phyloP scores from a whole-genome alignment of 2,113 vertebrate genomes.

The Micronycteris hirsuta region DNA sequence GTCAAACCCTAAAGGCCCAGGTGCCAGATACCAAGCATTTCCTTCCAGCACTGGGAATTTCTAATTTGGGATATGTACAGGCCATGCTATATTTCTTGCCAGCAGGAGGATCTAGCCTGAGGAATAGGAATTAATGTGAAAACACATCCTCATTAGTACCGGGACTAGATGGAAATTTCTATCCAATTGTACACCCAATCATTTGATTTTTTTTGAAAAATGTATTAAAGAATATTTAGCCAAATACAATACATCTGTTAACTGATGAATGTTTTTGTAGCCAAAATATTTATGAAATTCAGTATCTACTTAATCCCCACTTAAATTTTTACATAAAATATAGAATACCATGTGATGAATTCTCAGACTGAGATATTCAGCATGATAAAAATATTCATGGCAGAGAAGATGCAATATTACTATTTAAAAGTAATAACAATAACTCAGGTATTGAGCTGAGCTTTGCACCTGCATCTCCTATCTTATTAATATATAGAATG shows the following conservation, averaged over 20 bases:
- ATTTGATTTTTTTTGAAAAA: slow-evolving; percentile 16
- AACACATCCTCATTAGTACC: neutral
- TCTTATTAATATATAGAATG: neutral
- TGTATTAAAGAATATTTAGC: slow-evolving; percentile 17
- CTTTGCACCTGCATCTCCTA: neutral
- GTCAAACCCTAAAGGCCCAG: neutral
- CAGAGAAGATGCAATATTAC: neutral
- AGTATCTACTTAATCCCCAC: neutral
- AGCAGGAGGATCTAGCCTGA: neutral
- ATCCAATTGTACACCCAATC: neutral
- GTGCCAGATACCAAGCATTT: neutral
- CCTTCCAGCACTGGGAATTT: slow-evolving; percentile 10
- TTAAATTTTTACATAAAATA: neutral
- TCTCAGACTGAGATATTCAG: neutral
- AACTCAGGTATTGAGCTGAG: neutral
- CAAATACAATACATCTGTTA: neutral
- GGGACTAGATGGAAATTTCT: neutral
- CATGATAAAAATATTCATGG: neutral
- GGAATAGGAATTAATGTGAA: neutral
- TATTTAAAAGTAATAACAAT: neutral
- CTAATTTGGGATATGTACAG: neutral
- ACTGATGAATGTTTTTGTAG: neutral
- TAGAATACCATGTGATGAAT: neutral
- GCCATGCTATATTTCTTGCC: neutral
- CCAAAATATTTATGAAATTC: neutral